These are phyloP conservation scores for Scylla paramamosain DNA, from an alignment of 1,140 invertebrate species.

Conservation along the genomic window DNA sequence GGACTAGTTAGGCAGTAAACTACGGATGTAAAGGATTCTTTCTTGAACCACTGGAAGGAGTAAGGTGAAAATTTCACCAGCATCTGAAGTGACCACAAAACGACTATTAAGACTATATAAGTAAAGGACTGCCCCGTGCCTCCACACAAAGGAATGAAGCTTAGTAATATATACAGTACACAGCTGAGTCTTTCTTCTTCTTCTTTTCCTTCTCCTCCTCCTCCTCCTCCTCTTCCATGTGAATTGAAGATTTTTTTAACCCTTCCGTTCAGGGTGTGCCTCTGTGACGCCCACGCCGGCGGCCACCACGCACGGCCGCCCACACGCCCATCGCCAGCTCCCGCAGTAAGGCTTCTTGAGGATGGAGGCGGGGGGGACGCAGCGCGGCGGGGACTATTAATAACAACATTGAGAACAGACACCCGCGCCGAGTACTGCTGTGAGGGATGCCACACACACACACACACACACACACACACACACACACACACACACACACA, in stretches of 20 bases:
- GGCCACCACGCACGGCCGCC: not conserved
- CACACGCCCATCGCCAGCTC: not conserved
- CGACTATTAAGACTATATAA: too few species aligned
- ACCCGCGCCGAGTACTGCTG: too few species aligned
- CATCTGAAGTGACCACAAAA: too few species aligned
- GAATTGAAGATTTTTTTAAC: not conserved
- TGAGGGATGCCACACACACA: not conserved
- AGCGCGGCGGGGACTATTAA: not conserved
- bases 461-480: not conserved
- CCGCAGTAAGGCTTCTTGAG: not conserved
- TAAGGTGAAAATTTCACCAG: too few species aligned
- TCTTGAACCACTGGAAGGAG: too few species aligned
- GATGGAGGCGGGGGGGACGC: not conserved
- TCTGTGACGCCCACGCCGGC: not conserved
- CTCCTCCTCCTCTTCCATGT: not conserved
- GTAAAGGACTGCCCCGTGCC: not conserved
- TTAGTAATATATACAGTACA: not conserved
- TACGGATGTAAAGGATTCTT: too few species aligned
- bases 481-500: conserved; percentile 11
- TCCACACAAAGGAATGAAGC: too few species aligned
- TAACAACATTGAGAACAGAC: not conserved
- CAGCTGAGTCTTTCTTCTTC: not conserved
- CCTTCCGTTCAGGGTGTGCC: not conserved
- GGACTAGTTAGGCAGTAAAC: too few species aligned
- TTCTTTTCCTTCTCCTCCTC: not conserved